phyloP scores from a whole-genome alignment of 2,797 vertebrate species.

The Rhinogobio ventralis region DNA sequence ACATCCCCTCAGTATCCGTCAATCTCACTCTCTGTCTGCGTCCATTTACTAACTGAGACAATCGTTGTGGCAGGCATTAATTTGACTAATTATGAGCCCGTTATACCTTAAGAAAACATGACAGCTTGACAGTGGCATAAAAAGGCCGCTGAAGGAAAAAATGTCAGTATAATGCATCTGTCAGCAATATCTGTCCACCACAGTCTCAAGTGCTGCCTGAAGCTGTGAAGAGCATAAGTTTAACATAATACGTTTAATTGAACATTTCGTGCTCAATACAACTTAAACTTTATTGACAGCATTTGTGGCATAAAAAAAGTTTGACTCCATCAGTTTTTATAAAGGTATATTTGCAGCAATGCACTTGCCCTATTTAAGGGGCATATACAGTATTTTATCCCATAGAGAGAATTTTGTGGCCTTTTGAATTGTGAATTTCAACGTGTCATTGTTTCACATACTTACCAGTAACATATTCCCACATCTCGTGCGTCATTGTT shows the following conservation, averaged over 20 bases:
- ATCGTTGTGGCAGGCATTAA: background rate
- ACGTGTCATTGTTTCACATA: background rate
- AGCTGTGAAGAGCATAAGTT: background rate
- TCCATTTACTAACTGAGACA: constrained; percentile 19
- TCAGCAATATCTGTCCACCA: background rate
- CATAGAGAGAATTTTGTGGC: background rate
- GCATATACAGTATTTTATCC: background rate
- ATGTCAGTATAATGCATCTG: background rate
- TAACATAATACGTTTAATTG: background rate
- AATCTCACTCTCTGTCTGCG: background rate
- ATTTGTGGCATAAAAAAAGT: background rate
- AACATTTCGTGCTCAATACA: background rate
- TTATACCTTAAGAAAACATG: constrained; percentile 32
- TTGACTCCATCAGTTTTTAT: background rate
- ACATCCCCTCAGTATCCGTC: background rate
- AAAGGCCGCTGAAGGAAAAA: constrained; percentile 4
- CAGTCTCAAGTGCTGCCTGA: background rate
- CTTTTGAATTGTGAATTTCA: background rate
- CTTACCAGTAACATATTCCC: background rate
- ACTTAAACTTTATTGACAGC: background rate
- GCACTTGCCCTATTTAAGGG: background rate
- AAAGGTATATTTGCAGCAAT: background rate
- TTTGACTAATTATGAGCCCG: constrained; percentile 28
- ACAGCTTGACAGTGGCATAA: constrained; percentile 48
- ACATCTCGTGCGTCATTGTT: background rate